These are phyloP conservation scores for Malthinus flaveolus DNA, from an alignment of 2,888 invertebrate species.

Conservation along the genomic window DNA sequence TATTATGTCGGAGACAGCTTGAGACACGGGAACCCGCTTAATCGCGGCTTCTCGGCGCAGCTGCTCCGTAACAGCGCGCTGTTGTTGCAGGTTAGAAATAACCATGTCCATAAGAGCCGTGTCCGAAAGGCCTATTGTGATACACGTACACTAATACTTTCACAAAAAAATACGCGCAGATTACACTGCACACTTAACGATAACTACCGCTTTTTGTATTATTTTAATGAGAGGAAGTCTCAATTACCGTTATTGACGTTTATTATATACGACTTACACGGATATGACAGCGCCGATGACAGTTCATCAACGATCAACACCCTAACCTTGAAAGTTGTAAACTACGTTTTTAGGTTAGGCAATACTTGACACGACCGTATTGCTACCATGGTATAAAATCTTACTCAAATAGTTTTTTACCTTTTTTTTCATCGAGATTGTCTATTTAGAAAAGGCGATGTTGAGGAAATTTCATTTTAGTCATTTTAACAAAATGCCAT, in stretches of 20 bases:
- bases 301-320: neutral
- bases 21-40: conserved; percentile 83
- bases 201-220: neutral
- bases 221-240: neutral
- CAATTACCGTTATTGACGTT: conserved; percentile 6
- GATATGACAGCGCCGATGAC: neutral
- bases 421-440: no score
- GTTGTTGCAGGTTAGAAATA: conserved; percentile 93
- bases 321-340: no score
- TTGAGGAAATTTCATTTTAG: no score
- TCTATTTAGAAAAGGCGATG: no score
- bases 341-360: no score
- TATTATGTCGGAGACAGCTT: conserved; percentile 90
- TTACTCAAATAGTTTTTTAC: no score
- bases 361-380: no score
- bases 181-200: conserved; percentile 13
- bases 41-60: conserved; percentile 88
- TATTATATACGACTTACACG: no score
- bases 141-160: conserved; percentile 28
- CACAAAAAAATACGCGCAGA: conserved; percentile 26
- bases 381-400: no score
- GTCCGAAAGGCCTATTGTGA: conserved; percentile 86
- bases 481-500: no score
- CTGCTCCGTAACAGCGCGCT: conserved; percentile 91
- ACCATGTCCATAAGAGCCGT: conserved; percentile 91